A percentile compares a stretch with the other conserved stretches of the same genome.
phyloP scores from a whole-genome alignment of 92 coral and sea anemone species.

The Bergia sp. region DNA sequence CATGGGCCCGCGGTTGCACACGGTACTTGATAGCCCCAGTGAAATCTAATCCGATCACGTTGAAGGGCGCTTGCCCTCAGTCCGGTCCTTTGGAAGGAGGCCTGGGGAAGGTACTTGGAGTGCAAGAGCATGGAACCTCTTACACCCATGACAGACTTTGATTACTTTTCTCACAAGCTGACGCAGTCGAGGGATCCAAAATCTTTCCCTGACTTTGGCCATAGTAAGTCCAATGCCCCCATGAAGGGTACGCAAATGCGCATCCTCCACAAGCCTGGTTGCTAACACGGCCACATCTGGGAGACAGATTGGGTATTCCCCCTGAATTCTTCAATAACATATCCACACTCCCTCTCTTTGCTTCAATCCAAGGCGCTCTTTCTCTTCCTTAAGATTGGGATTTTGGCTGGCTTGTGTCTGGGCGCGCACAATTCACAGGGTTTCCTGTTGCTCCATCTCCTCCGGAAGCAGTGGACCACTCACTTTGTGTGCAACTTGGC shows the following conservation, averaged over 20 bases:
- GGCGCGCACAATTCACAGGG: too few species aligned
- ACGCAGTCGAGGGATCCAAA: too few species aligned
- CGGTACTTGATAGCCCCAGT: neutral
- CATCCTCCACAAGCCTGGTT: neutral
- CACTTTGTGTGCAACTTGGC: too few species aligned
- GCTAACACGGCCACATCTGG: neutral
- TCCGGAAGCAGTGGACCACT: neutral
- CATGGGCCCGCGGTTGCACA: neutral
- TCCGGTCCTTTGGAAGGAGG: too few species aligned
- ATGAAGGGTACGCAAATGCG: neutral
- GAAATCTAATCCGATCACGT: neutral
- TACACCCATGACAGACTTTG: neutral
- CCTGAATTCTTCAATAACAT: neutral
- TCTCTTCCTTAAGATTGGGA: too few species aligned
- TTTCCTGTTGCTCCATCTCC: neutral
- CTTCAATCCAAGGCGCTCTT: neutral
- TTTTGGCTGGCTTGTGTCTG: too few species aligned
- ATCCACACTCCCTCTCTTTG: neutral
- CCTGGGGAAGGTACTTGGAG: too few species aligned
- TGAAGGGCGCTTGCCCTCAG: neutral
- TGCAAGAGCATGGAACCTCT: neutral
- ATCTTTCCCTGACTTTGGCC: neutral
- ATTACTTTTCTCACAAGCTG: neutral
- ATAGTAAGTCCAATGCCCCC: neutral
- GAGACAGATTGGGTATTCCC: neutral